Base-by-base conservation (phyloP, 2,797 vertebrate genomes). In the Gobio occitaniae region DNA sequence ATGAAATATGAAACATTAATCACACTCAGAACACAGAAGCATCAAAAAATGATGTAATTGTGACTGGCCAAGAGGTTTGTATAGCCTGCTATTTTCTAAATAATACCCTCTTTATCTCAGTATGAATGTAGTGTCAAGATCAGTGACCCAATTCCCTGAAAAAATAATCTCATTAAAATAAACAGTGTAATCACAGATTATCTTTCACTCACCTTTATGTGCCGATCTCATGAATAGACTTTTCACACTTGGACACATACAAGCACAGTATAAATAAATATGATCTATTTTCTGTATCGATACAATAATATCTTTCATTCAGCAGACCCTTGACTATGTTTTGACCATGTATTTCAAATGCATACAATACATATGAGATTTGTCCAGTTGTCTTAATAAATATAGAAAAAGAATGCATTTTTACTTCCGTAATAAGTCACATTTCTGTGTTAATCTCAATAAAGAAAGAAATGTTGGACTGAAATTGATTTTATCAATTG, bases 131-230 rank as follows among this genome's bases (percentile, higher is more conserved):
- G 91, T 88, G 91, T 91, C 91, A 92, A 92, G 91, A 93, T 90
- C 90, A 69, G 75, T 87, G 87, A 87, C 83, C 89, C 88, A 92
- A 89, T 89, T 92, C 89, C 91, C 90, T 92, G 86, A 75, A 88
- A 89, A 92, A 68, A 91, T 92, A 92, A 94, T 94, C 91, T 90
- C 88, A 93, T 94, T 93, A 93, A 90, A 83, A 84, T 80, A 86
- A 79, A 87, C 41, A 92, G 92, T 92, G 91, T 90, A 94, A 93
- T 94, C 89, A 92, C 87, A 92, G 92, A 93, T 93, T 87, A 94
- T 92, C 90, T 89, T 86, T 74, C 50, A 36, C 69, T 88, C 88
- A 87, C 36, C 29, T 83, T 69, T 81, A 78, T 78, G 52, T 72
- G 66, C 65, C 13, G 47, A 63, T 69, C 72, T 38, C 9, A 21